phyloP scores from a whole-genome alignment of 2,888 invertebrate species.

The Ryuthela nishihirai region DNA sequence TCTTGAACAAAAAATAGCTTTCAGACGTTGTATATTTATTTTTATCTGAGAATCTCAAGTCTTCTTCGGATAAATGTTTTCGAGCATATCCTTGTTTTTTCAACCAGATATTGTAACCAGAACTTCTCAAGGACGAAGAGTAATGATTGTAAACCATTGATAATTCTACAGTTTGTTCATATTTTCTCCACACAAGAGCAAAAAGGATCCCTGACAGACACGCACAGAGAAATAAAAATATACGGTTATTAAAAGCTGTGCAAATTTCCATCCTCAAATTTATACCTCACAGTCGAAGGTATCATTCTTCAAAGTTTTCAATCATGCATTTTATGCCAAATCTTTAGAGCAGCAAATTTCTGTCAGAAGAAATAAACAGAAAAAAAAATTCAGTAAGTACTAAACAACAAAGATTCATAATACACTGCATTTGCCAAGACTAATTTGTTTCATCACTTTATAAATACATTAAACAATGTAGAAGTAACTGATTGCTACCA shows the following conservation, averaged over 20 bases:
- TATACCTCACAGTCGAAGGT: too few relatives aligned
- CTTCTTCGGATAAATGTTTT: slow-evolving; percentile 27
- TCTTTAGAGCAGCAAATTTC: too few relatives aligned
- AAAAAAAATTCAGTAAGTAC: too few relatives aligned
- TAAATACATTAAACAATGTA: too few relatives aligned
- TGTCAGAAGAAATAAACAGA: too few relatives aligned
- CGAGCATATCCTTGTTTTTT: slow-evolving; percentile 27
- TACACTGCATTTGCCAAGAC: too few relatives aligned
- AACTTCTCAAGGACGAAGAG: slow-evolving; percentile 19
- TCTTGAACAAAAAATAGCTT: slow-evolving; percentile 30
- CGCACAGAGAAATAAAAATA: slow-evolving; percentile 41
- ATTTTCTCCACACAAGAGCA: slow-evolving; percentile 43
- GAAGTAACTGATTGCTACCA: too few relatives aligned
- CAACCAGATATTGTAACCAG: slow-evolving; percentile 41
- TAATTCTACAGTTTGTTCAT: slow-evolving; percentile 42
- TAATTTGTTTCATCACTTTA: too few relatives aligned
- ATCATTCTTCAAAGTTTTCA: too few relatives aligned
- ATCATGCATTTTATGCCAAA: too few relatives aligned
- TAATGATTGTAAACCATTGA: slow-evolving; percentile 34
- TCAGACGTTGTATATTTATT: slow-evolving; percentile 23
- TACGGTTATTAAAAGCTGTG: slow-evolving; percentile 25
- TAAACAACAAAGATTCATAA: too few relatives aligned
- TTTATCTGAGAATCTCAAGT: slow-evolving; percentile 12
- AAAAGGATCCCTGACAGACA: slow-evolving; percentile 43
- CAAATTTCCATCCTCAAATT: neutral